phyloP scores from a whole-genome alignment of 1,140 invertebrate genomes.

The Leptestheria dahalacensis region DNA sequence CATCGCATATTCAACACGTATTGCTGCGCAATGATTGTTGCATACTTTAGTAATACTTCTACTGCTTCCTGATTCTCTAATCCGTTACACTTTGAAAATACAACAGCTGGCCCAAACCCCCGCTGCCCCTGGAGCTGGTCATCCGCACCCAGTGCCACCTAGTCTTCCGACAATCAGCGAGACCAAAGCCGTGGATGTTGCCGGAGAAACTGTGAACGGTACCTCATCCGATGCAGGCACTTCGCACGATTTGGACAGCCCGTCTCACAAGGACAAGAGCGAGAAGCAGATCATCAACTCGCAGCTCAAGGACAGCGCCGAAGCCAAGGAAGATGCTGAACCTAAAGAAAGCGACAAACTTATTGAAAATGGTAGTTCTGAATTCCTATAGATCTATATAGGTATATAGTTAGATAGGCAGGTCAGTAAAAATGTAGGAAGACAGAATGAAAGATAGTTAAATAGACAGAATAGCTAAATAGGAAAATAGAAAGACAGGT shows the following conservation, averaged over 20 bases:
- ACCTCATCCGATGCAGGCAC: conserved; percentile 15
- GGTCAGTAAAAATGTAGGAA: no score
- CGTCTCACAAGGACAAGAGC: conserved; percentile 10
- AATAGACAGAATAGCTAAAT: no score
- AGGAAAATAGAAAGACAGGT: no score
- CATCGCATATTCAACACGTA: conserved; percentile 24
- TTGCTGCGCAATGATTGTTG: conserved; percentile 33
- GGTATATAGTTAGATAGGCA: no score
- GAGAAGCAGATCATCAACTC: conserved; percentile 5
- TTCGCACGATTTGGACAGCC: conserved; percentile 4
- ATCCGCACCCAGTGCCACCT: conserved; percentile 18
- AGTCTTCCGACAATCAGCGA: conserved; percentile 71
- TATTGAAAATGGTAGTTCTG: not conserved
- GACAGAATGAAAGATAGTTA: no score
- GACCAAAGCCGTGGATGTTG: conserved; percentile 29
- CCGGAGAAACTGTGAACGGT: not conserved
- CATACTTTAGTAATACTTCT: not conserved
- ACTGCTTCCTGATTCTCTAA: conserved; percentile 16
- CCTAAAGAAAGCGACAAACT: conserved; percentile 12
- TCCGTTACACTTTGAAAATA: not conserved
- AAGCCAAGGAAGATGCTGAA: not conserved
- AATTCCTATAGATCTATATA: not conserved
- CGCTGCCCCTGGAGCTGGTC: conserved; percentile 53
- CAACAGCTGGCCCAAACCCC: conserved; percentile 35
- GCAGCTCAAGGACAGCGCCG: not conserved